Base-by-base conservation (phyloP, 2,888 invertebrate species). In the Andrena camellia region DNA sequence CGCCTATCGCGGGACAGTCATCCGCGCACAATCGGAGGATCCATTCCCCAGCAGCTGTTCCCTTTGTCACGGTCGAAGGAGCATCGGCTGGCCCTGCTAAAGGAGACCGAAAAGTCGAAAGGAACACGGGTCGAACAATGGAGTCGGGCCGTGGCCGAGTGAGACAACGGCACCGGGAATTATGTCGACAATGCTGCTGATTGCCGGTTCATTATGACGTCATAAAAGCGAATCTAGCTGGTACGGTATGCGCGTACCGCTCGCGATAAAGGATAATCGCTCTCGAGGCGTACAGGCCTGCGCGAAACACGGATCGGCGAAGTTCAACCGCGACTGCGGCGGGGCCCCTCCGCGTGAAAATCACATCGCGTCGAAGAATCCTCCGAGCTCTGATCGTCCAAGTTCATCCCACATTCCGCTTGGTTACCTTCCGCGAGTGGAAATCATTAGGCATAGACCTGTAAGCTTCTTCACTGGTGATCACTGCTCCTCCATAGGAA, bases 191-290 rank as follows among this genome's bases (percentile, higher is more conserved):
- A 93, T 93, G 92, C 93, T 90, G 90, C 92, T 93, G 94, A 94
- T 94, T 94, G 93, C 86, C 88, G 92, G 88, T 92, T 93, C 92
- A 93, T 93, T 93, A 93, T 94, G 94, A 94, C 93, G 94, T 94
- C 94, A 93, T 90, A 92, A 92, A 92, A 92, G 92, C 90, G 91
- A 93, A 92, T 92, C 91, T 93, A 92, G 92, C 89, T 88, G 91
- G 90, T 89, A 87, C 89, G 87, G 89, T 90, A 88, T 90, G 89
- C 85, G 88, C 87, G 85, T 82, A 84, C 78, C 85, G 88, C 84
- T 86, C 80, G 83, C 90, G 92, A 89, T 91, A 89, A 88, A 92
- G 92, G 90, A 91, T 92, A 92, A 92, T 91, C 88, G 90, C 81
- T 80, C 85, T 85, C 72, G 83, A 88, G 87, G 81, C 86, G 75